Evolutionary conservation across 2,888 invertebrate species (phyloP), one percentile per base, ranked within the genome.

Genomic region (Erpobdella octoculata): DNA sequence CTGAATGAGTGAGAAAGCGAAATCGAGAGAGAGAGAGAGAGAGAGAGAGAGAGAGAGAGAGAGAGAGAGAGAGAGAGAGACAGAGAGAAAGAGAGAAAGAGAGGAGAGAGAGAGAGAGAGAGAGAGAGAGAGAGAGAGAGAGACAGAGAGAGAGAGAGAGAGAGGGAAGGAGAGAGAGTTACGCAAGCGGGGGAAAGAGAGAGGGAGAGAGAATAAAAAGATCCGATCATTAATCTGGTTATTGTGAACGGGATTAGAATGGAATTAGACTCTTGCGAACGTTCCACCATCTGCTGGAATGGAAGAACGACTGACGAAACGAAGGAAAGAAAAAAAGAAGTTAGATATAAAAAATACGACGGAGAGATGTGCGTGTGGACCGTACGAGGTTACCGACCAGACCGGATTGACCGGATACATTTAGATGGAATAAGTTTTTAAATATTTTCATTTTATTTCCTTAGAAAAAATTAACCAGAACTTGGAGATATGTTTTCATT

Each of bases 151-250:
- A 37, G 59, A 70, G 70, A 37, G n/a, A 61, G 70, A 61, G 8
- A 25, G 9, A 61, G 61, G 61, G 25, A 35, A 31, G 31, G 31
- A 62, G 33, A 18, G 33, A 25, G 21, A 58, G 21, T 9, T 21
- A 25, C 8, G 21, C 12, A 21, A 21, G 64, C 8, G 35, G 21
- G 64, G 33, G 25, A 33, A 33, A 21, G 64, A 33, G 64, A 21
- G 35, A 9, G 64, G 25, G 25, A 33, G 35, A n/a, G 65, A 65
- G 53, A 48, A 28, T 21, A 53, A 28, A 28, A 21, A 25, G 53
- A 53, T 53, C 53, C 53, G 28, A 28, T 53, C 53, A 53, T 53
- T 62, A 62, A 62, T 62, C 62, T 62, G 62, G 62, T 62, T 62
- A 62, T 35, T 62, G 62, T 33, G 62, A 62, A n/a, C 31, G 9